Base-by-base conservation (phyloP, 2,888 invertebrate genomes). In the Eumerus sabulonum region DNA sequence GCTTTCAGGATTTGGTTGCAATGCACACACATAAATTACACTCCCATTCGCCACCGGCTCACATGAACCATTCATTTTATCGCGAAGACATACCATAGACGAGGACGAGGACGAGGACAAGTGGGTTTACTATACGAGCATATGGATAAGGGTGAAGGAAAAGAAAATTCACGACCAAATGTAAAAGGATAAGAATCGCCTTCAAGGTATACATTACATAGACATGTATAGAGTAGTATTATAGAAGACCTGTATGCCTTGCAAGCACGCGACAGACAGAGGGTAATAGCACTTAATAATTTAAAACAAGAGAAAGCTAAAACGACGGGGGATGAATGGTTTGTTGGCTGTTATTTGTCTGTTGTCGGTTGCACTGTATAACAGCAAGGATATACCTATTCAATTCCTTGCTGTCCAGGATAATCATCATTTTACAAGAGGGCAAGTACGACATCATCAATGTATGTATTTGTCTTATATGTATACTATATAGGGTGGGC, bases 261-360 rank as follows among this genome's bases (percentile, higher is more conserved):
- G 70, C 62, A 66, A 81, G 74, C 81, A 81, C 81, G 81, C 81
- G 81, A 81, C 81, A 81, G 81, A 81, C 81, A 76, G 74, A 74
- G 70, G 79, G 79, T 81, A 81, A 76, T 81, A 66, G 81, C 76
- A 81, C 81, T 81, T 81, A 81, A 81, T 81, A 81, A 81, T 81
- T 81, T 81, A 81, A 79, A 76, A 81, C 81, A 81, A 81, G n/a
- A n/a, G n/a, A n/a, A n/a, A n/a, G n/a, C n/a, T n/a, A 81, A 50
- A 4, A 27, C 70, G 42, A 9, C 50, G 45, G 64, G 63, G 64
- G 56, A 38, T 59, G 74, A n/a, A 40, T 40, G 60, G 42, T 53
- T 38, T 60, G 62, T 42, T 40, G 60, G 45, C 16, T 42, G 57
- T 27, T 27, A 27, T 27, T 27, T 27, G 27, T 27, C 27, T 27